Evolutionary conservation across 1,140 invertebrate species (phyloP).

Genomic region (Drosophila ambigua): DNA sequence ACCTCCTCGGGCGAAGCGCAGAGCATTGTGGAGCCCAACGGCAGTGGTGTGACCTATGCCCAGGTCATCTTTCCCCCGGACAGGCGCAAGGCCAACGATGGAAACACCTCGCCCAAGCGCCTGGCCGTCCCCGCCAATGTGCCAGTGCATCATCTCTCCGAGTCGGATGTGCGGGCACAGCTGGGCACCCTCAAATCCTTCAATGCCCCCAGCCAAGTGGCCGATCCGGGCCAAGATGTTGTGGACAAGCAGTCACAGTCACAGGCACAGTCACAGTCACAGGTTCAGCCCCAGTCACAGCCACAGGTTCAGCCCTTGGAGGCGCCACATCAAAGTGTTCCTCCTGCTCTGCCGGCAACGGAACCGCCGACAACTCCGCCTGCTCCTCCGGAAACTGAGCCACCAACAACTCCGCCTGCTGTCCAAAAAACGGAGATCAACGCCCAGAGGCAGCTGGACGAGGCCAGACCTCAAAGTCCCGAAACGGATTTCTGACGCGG

Average conservation of each 20-base stretch:
- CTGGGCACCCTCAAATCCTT: conserved; percentile 73
- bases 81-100: conserved; percentile 68
- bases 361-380: not conserved
- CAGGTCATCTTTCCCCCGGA: conserved; percentile 80
- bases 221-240: conserved; percentile 21
- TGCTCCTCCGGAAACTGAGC: not conserved
- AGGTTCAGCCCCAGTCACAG: not conserved
- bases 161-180: conserved; percentile 73
- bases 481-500: conserved; percentile 74
- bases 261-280: conserved; percentile 5
- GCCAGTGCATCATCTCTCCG: conserved; percentile 73
- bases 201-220: conserved; percentile 26
- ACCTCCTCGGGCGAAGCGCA: conserved; percentile 62
- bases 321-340: too few species aligned
- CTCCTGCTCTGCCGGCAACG: not conserved
- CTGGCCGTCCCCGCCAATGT: conserved; percentile 76
- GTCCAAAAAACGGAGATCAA: not conserved
- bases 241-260: conserved; percentile 22
- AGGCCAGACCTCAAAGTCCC: conserved; percentile 69
- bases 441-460: conserved; percentile 27
- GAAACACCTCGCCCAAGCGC: conserved; percentile 70
- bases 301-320: conserved; percentile 6
- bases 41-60: conserved; percentile 75
- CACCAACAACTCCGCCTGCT: not conserved
- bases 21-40: conserved; percentile 63